A percentile compares a stretch with the other conserved stretches of the same genome.
phyloP scores from a whole-genome alignment of 2,113 vertebrate species.

The Stigmatopora nigra region DNA sequence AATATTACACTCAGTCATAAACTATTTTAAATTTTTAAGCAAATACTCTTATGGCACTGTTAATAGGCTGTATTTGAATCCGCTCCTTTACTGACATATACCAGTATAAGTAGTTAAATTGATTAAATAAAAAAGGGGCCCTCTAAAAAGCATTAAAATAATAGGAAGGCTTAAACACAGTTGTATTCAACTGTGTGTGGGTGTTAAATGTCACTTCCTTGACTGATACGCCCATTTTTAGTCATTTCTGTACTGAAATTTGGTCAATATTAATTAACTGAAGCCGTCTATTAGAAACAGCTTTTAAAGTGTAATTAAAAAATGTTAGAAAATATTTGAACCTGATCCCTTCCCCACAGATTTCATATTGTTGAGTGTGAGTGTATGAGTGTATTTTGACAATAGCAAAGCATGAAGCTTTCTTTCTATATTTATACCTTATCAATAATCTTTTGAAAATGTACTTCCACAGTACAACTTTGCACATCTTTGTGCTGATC shows the following conservation, averaged over 20 bases:
- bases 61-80: constrained; percentile 4
- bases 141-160: constrained; percentile 11
- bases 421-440: constrained; percentile 73
- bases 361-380: background rate
- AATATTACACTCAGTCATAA: background rate
- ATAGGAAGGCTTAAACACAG: constrained; percentile 16
- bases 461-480: constrained; percentile 93
- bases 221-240: constrained; percentile 36
- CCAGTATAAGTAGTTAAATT: constrained; percentile 11
- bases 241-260: constrained; percentile 21
- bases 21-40: background rate
- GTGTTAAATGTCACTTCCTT: constrained; percentile 33
- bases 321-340: constrained; percentile 4
- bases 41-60: background rate
- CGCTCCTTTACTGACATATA: constrained; percentile 3
- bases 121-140: background rate
- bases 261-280: constrained; percentile 18
- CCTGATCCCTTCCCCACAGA: background rate
- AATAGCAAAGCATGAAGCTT: constrained; percentile 10
- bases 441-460: constrained; percentile 97
- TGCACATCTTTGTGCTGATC: constrained; percentile 83
- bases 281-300: background rate
- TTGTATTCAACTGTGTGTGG: constrained; percentile 21
- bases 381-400: constrained; percentile 12
- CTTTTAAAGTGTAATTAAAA: constrained; percentile 21